A percentile compares a stretch with the other conserved stretches of the same genome.
Conservation (phyloP, 2,113 vertebrate genomes). For the Micronycteris hirsuta region DNA sequence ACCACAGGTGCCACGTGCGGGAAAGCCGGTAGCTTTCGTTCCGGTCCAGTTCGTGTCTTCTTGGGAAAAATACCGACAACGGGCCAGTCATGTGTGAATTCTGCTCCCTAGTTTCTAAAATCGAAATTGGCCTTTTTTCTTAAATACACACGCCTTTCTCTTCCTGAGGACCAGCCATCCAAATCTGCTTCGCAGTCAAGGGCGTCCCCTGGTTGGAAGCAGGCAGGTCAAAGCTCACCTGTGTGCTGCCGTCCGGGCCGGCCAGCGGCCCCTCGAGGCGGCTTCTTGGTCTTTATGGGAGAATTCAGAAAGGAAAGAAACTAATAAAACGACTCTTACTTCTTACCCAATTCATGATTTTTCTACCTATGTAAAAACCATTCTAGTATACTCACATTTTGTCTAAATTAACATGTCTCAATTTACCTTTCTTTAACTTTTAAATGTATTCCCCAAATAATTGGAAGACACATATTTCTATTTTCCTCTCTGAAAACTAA, state of each 20-base stretch:
- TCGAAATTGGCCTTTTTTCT: neutral
- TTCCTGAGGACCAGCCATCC: neutral
- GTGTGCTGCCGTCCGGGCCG: fast-evolving
- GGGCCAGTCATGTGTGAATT: neutral
- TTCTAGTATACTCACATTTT: neutral
- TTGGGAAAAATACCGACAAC: neutral
- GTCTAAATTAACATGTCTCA: neutral
- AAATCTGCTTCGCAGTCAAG: no score
- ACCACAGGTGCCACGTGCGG: neutral
- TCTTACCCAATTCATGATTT: neutral
- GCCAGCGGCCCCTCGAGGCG: fast-evolving
- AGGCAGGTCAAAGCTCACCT: no score
- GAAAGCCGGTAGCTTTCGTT: neutral
- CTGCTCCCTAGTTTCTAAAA: neutral
- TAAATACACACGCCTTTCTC: neutral
- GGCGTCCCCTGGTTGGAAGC: neutral
- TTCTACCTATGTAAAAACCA: neutral
- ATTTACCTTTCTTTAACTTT: neutral
- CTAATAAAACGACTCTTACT: fast-evolving
- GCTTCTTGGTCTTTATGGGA: fast-evolving
- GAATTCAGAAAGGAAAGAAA: neutral
- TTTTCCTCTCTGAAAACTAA: no score
- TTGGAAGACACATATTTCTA: no score
- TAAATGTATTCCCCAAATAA: no score
- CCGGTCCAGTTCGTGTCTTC: no score